A percentile compares a stretch with the other conserved stretches of the same genome.
These are phyloP conservation scores for Equus przewalskii DNA, from an alignment of 2,113 vertebrate genomes.

Conservation along the genomic window DNA sequence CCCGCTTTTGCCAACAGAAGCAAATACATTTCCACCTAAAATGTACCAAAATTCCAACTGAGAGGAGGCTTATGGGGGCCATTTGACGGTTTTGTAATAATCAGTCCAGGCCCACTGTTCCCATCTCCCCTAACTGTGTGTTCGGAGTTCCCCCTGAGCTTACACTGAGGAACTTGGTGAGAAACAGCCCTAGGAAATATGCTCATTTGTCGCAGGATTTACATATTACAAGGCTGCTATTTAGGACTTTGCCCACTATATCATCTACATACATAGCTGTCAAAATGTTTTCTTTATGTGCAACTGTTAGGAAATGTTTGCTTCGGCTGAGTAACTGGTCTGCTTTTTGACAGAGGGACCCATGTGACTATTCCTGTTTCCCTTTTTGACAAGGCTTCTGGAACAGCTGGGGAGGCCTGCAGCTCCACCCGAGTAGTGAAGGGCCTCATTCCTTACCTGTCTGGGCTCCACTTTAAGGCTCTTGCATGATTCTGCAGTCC, in stretches of 20 bases:
- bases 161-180: neutral
- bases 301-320: neutral
- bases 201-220: neutral
- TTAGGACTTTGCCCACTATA: neutral
- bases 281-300: neutral
- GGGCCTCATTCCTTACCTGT: neutral
- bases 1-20: neutral
- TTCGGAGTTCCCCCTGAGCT: no score
- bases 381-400: neutral
- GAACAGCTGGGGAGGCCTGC: neutral
- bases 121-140: no score
- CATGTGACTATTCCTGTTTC: fast-evolving
- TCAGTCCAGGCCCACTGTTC: neutral
- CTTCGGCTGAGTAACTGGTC: neutral
- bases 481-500: neutral
- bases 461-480: neutral
- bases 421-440: neutral
- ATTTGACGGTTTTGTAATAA: neutral
- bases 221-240: neutral
- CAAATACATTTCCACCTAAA: neutral
- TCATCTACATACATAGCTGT: neutral
- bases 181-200: neutral
- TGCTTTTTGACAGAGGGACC: neutral
- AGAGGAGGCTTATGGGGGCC: neutral
- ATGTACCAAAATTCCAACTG: neutral